phyloP scores from a whole-genome alignment of 2,113 vertebrate genomes.

The Propithecus coquereli region DNA sequence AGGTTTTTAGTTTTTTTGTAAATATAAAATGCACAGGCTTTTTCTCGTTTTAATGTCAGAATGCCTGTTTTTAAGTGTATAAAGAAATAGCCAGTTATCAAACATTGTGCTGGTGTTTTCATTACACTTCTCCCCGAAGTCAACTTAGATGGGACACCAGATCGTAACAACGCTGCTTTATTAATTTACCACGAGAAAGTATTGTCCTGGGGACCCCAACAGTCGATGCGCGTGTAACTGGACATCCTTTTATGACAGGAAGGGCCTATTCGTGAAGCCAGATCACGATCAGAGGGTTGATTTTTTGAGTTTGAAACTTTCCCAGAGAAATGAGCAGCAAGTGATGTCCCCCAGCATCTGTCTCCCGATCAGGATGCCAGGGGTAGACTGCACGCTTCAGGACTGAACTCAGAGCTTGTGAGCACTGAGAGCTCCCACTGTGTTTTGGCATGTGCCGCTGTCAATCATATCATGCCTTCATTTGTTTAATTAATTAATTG shows the following conservation, averaged over 20 bases:
- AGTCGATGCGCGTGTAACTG: background rate
- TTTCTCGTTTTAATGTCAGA: background rate
- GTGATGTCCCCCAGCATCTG: background rate
- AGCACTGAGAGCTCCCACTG: background rate
- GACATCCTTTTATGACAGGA: background rate
- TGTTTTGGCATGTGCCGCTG: background rate
- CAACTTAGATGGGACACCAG: background rate
- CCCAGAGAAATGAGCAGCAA: background rate
- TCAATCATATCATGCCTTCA: background rate
- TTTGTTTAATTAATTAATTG: constrained; percentile 10
- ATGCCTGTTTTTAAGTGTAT: background rate
- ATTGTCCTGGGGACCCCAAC: background rate
- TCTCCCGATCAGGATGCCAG: background rate
- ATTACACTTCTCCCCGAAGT: background rate
- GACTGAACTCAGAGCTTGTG: background rate
- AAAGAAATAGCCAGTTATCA: background rate
- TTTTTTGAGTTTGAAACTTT: background rate
- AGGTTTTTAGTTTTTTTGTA: background rate
- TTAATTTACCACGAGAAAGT: background rate
- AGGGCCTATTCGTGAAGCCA: background rate
- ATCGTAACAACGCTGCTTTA: background rate
- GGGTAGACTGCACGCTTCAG: background rate
- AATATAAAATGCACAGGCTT: background rate
- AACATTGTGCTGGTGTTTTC: background rate
- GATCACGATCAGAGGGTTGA: background rate